Percentiles rank a stretch among this genome's conserved stretches.
Conservation (phyloP, 2,113 vertebrate species). For the Gracilinanus agilis region DNA sequence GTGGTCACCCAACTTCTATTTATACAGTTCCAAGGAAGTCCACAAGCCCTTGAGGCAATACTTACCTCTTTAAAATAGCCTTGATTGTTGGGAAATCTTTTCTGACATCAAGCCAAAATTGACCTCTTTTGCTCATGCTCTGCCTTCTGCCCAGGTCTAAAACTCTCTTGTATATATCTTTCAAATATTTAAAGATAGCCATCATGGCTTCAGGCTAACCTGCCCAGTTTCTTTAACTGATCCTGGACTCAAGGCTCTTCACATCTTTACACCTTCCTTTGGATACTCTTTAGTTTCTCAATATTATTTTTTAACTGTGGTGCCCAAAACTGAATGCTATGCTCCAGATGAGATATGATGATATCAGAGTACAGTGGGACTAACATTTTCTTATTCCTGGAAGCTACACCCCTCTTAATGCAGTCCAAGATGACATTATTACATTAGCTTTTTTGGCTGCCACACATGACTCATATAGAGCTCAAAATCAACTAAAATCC, state of each 20-base stretch:
- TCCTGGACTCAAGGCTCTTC: not conserved
- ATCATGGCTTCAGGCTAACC: not conserved
- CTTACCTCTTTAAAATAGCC: not conserved
- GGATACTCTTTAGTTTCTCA: not conserved
- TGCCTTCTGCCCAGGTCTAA: not conserved
- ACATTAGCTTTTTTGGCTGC: not conserved
- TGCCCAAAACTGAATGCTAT: not conserved
- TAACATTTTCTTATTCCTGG: not conserved
- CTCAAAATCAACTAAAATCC: not conserved
- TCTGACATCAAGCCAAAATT: not conserved
- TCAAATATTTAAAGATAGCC: not conserved
- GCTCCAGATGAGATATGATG: not conserved
- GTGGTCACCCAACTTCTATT: not conserved
- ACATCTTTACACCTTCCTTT: not conserved
- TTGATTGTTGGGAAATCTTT: not conserved
- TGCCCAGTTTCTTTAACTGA: not conserved
- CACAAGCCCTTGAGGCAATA: not conserved
- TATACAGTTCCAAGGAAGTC: not conserved
- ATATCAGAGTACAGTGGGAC: not conserved
- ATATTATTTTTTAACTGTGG: not conserved
- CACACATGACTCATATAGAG: not conserved
- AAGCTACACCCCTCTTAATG: not conserved
- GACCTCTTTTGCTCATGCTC: not conserved
- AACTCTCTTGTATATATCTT: not conserved
- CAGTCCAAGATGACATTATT: not conserved